phyloP scores from a whole-genome alignment of 2,113 vertebrate genomes.

The Datnioides undecimradiatus region DNA sequence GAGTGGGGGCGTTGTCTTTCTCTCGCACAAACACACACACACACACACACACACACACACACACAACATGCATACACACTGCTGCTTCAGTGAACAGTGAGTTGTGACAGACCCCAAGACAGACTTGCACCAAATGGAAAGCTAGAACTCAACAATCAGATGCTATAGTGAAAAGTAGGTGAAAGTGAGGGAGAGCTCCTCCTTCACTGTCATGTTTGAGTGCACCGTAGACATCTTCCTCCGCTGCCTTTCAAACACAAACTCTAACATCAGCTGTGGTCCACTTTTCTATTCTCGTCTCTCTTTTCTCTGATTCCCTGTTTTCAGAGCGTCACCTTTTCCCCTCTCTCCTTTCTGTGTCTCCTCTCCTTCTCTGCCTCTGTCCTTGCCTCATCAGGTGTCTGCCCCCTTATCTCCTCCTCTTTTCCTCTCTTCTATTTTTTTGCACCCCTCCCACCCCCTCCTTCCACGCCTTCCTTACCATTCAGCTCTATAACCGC shows the following conservation, averaged over 20 bases:
- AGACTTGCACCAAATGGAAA: conserved; percentile 13
- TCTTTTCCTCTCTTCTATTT: conserved; percentile 7
- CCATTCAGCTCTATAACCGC: conserved; percentile 59
- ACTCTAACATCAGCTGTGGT: not conserved
- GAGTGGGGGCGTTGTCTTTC: conserved; percentile 13
- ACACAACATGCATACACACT: conserved; percentile 19
- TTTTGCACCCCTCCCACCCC: not conserved
- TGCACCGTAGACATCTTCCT: not conserved
- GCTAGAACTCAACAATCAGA: not conserved
- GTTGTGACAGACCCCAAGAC: conserved; percentile 5
- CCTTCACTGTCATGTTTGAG: conserved; percentile 3
- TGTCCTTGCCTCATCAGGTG: conserved; percentile 34
- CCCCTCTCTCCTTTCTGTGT: conserved; percentile 6
- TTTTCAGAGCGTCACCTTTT: conserved; percentile 37
- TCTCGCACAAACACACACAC: conserved; percentile 1
- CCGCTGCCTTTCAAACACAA: conserved; percentile 14
- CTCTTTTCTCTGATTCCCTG: conserved; percentile 17
- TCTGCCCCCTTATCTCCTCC: conserved; percentile 26
- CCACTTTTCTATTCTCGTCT: conserved; percentile 21
- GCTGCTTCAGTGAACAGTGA: conserved; percentile 40
- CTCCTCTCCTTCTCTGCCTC: conserved; percentile 18
- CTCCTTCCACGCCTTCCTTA: not conserved
- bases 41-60: conserved; percentile 4
- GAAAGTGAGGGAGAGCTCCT: not conserved
- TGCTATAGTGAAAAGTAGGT: not conserved